Evolutionary conservation across 2,113 vertebrate genomes (phyloP).

Genomic region (Perca fluviatilis): DNA sequence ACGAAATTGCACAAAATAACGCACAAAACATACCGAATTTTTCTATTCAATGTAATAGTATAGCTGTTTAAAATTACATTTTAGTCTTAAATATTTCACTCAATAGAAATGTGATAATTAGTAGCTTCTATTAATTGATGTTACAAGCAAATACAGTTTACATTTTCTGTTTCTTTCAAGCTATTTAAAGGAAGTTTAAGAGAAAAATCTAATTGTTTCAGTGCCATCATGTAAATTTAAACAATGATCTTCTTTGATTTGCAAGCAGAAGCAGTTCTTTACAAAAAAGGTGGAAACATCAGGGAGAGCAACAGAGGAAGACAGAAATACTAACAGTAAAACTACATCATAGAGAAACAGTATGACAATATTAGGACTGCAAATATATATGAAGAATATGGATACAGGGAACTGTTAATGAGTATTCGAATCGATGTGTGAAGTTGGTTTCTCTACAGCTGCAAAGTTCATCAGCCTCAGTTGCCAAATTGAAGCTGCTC

Average conservation of each 20-base stretch:
- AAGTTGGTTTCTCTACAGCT: neutral
- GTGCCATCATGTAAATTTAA: neutral
- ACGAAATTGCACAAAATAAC: neutral
- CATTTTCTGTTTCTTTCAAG: neutral
- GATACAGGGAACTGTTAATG: neutral
- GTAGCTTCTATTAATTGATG: neutral
- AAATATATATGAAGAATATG: neutral
- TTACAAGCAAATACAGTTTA: neutral
- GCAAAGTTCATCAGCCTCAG: neutral
- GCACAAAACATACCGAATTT: neutral
- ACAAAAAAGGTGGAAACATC: neutral
- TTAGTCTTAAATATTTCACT: neutral
- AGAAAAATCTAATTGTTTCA: neutral
- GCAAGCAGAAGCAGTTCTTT: neutral
- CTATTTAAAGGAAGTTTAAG: neutral
- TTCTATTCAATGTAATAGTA: neutral
- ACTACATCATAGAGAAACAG: neutral
- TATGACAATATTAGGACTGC: neutral
- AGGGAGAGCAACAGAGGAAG: neutral
- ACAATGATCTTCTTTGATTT: conserved; percentile 1
- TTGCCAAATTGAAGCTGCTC: neutral
- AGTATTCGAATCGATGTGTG: no score
- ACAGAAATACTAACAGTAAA: neutral
- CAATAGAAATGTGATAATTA: neutral
- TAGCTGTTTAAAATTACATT: neutral